Base-by-base conservation (phyloP, 2,113 vertebrate genomes). In the Sylvia atricapilla region DNA sequence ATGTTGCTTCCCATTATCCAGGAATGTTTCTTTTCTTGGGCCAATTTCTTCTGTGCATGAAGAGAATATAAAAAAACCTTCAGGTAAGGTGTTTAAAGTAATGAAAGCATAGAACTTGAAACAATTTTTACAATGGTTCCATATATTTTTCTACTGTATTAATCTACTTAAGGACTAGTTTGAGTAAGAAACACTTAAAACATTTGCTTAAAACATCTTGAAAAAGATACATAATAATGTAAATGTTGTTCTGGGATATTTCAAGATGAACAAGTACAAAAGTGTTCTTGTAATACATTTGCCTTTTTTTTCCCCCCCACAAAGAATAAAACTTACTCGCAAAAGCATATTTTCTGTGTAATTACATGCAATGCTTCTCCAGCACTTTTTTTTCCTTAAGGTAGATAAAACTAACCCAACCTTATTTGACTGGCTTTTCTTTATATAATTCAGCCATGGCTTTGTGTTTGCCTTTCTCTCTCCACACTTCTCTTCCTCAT, bases 11-110 rank as follows among this genome's bases (percentile, higher is more conserved):
- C 92, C 82, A 95, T 97, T 96, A 97, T 47, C 72, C 75, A 96
- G 95, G 96, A 97, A 97, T 97, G 96, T 74, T 95, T 97, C 84
- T 97, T 92, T 97, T 97, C 97, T 96, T 89, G 52, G 58, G 96
- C 97, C 96, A 97, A 95, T 76, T 80, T 96, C 80, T 93, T 83
- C 82, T 72, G 55, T 87, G 64, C 66, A 78, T 92, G 82, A 94
- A 81, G 91, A 63, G 73, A 95, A 72, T 67, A 91, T 39, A 84
- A 84, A 77, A 93, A 91, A 95, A 81, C 69, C 82, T 96, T 66
- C 95, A 91, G 96, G 96, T 96, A 89, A 95, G 60, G 44, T 74
- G 79, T 80, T 94, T 91, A 95, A 97, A 89, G 44, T 93, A 93
- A 93, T 95, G 67, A 96, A 96, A 95, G 7, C 9, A 58, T 12